phyloP scores from a whole-genome alignment of 1,140 invertebrate genomes.

The Drosophila subobscura region DNA sequence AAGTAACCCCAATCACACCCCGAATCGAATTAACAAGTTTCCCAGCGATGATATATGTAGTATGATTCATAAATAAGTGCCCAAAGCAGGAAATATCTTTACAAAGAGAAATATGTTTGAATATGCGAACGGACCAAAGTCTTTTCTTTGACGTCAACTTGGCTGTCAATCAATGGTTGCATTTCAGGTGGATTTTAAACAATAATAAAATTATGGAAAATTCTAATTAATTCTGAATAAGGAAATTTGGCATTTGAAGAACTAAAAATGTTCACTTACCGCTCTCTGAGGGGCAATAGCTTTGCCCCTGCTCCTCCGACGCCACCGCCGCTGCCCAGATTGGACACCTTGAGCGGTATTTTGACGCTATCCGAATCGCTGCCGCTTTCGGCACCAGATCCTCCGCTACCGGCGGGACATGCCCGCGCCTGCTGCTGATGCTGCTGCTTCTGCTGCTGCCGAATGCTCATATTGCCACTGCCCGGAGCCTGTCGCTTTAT shows the following conservation, averaged over 20 bases:
- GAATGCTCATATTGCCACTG: slow-evolving; percentile 69
- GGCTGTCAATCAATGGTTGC: slow-evolving; percentile 2
- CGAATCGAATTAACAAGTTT: too few relatives aligned
- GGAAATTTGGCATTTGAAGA: too few relatives aligned
- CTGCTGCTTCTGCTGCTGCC: slow-evolving; percentile 53
- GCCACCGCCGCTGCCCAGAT: slow-evolving; percentile 67
- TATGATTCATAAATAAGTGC: too few relatives aligned
- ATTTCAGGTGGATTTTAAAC: too few relatives aligned
- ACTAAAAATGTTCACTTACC: slow-evolving; percentile 83
- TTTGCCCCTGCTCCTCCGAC: slow-evolving; percentile 49
- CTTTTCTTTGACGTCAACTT: slow-evolving; percentile 2
- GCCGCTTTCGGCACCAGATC: slow-evolving; percentile 80
- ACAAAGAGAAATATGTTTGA: too few relatives aligned
- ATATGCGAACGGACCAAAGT: too few relatives aligned
- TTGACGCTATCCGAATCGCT: slow-evolving; percentile 87
- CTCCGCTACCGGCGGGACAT: slow-evolving; percentile 67
- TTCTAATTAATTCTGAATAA: too few relatives aligned
- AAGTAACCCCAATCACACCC: slow-evolving; percentile 9
- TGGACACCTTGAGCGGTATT: slow-evolving; percentile 84
- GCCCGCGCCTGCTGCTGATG: slow-evolving; percentile 84
- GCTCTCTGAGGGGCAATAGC: slow-evolving; percentile 86
- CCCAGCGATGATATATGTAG: too few relatives aligned
- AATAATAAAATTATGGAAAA: too few relatives aligned
- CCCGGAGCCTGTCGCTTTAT: slow-evolving; percentile 69
- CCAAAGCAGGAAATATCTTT: too few relatives aligned